Evolutionary conservation across 2,113 vertebrate genomes (phyloP), one percentile per base, ranked within the genome.

Genomic region (Pelecanoides urinatrix): DNA sequence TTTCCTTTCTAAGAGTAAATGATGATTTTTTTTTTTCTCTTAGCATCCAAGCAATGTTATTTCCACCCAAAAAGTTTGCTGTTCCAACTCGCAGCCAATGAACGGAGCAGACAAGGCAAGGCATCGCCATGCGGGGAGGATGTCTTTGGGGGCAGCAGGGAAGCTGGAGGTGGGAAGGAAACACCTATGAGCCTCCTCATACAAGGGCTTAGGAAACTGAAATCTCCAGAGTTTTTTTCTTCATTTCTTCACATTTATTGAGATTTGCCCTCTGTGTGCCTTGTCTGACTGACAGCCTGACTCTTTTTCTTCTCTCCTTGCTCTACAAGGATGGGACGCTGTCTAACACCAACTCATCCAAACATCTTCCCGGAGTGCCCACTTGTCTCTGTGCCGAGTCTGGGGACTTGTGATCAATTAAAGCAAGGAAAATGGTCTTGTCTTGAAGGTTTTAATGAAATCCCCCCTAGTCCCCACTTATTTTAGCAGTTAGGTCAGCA

Each of bases 331-430:
- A 27, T 80, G 45, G 32, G 59, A 63, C 0, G 0, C 13, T 81
- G 65, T 36, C 18, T 68, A 50, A 66, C 0, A 0, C 8, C 34
- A 56, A 4, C n/a, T 77, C 68, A 56, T 11, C 19, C 29, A 10
- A 75, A 71, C 23, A 44, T 3, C 13, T 50, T 76, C 59, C 42
- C 82, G 59, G 16, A 42, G 30, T 17, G 2, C 10, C 22, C 27
- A 4, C 21, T 81, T 49, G 50, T 52, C 42, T 56, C 49, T 72
- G 18, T 0, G 0, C n/a, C 0, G 0, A 36, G 21, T 6, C 30
- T 52, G 44, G 12, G 13, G 11, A n/a, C 53, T 75, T 13, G 17
- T 58, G 52, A 68, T 30, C 7, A 2, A 49, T 32, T 36, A 40
- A 52, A 86, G 15, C 21, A 81, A 68, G 73, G 21, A 13, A 72